Percentiles rank a stretch among this genome's conserved stretches.
These are phyloP conservation scores for Anaspis maculata DNA, from an alignment of 2,888 invertebrate species.

Conservation along the genomic window DNA sequence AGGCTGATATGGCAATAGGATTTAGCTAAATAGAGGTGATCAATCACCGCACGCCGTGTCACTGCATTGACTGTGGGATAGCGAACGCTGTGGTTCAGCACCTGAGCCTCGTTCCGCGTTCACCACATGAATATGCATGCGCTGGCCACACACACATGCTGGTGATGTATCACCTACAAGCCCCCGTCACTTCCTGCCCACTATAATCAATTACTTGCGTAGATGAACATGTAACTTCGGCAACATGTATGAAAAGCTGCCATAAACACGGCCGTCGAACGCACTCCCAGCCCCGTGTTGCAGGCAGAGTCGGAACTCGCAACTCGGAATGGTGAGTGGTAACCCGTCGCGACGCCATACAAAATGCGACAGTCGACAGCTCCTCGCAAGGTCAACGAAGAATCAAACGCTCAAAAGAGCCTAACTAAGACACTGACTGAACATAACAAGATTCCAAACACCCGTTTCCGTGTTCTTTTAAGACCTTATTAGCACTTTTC, in stretches of 20 bases:
- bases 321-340: too few relatives aligned
- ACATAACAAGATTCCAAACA: too few relatives aligned
- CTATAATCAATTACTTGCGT: slow-evolving; percentile 44
- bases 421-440: too few relatives aligned
- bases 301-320: too few relatives aligned
- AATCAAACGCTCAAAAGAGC: too few relatives aligned
- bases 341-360: too few relatives aligned
- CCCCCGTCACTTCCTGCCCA: slow-evolving; percentile 36
- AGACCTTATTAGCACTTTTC: too few relatives aligned
- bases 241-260: slow-evolving; percentile 41
- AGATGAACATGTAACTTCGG: slow-evolving; percentile 43
- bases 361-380: too few relatives aligned
- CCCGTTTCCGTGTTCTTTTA: too few relatives aligned
- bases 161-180: slow-evolving; percentile 38
- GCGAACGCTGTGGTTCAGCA: slow-evolving; percentile 29
- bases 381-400: too few relatives aligned
- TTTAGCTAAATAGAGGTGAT: slow-evolving; percentile 40
- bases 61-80: slow-evolving; percentile 37
- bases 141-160: slow-evolving; percentile 29
- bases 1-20: slow-evolving; percentile 43
- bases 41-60: slow-evolving; percentile 41
- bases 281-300: slow-evolving; percentile 6
- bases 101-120: slow-evolving; percentile 32
- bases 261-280: slow-evolving; percentile 38
- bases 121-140: slow-evolving; percentile 39